Evolutionary conservation across 2,888 invertebrate genomes (phyloP).

Genomic region (Drosophila neutralis): DNA sequence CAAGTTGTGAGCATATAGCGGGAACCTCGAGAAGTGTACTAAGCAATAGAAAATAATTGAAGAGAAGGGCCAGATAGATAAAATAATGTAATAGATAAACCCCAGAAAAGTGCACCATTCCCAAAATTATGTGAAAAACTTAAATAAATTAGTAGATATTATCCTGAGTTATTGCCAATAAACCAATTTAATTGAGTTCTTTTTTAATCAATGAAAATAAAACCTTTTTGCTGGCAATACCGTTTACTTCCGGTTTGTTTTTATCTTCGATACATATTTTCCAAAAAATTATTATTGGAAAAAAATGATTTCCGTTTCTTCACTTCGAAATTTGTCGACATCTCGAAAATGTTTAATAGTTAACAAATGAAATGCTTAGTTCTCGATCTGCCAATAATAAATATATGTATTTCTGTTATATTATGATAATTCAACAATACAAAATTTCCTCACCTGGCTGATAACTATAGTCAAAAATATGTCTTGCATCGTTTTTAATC

Average conservation of each 20-base stretch:
- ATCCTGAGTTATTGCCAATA: background rate
- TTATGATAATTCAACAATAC: background rate
- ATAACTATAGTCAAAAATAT: background rate
- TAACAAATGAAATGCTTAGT: background rate
- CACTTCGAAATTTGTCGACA: background rate
- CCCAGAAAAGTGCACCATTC: background rate
- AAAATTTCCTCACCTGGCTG: background rate
- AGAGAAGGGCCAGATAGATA: background rate
- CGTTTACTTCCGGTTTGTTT: too few relatives aligned
- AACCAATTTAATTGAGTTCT: background rate
- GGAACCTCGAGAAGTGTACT: background rate
- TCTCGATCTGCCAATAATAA: background rate
- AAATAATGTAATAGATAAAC: background rate
- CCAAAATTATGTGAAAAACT: background rate
- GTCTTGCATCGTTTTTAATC: background rate
- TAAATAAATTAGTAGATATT: too few relatives aligned
- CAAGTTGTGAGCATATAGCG: background rate
- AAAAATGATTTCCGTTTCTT: background rate
- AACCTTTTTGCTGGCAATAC: background rate
- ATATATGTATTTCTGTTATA: background rate
- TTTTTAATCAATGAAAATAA: background rate
- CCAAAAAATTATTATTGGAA: too few relatives aligned
- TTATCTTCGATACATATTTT: too few relatives aligned
- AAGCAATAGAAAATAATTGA: background rate
- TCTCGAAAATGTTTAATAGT: background rate